Conservation (phyloP, 2,888 invertebrate genomes). For the Crioceris asparagi region DNA sequence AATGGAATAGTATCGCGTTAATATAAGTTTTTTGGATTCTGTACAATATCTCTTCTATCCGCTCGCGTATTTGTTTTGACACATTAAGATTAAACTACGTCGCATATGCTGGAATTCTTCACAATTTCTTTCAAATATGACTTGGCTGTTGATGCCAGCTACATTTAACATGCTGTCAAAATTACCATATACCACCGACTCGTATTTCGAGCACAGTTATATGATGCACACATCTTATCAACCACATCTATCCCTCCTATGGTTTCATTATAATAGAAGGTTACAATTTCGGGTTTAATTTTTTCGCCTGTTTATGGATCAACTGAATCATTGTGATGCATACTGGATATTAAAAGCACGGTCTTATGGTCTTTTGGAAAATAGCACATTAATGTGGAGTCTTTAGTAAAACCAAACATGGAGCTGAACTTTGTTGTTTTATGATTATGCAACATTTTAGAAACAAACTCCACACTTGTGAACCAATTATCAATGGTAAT, state of each 20-base stretch:
- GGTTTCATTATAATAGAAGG: not conserved
- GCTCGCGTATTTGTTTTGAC: too few relatives aligned
- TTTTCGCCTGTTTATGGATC: not conserved
- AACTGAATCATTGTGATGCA: not conserved
- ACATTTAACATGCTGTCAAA: conserved; percentile 2
- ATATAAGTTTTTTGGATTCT: too few relatives aligned
- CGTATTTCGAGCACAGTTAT: conserved; percentile 3
- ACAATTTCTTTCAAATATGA: conserved; percentile 1
- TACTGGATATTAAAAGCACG: not conserved
- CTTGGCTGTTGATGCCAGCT: conserved; percentile 4
- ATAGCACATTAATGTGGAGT: conserved; percentile 5
- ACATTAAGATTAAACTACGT: too few relatives aligned
- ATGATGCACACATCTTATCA: not conserved
- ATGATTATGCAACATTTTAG: conserved; percentile 2
- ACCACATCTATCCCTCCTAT: not conserved
- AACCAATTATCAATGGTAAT: conserved; percentile 8
- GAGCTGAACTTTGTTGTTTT: conserved; percentile 4
- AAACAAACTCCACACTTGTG: conserved; percentile 5
- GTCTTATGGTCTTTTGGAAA: conserved; percentile 4
- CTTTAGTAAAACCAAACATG: conserved; percentile 4
- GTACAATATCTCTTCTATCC: too few relatives aligned
- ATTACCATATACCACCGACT: conserved; percentile 3
- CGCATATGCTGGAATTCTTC: conserved; percentile 2
- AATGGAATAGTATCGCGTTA: too few relatives aligned
- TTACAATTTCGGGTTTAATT: not conserved